phyloP scores from a whole-genome alignment of 2,797 vertebrate genomes.

The Scolopax rusticola region DNA sequence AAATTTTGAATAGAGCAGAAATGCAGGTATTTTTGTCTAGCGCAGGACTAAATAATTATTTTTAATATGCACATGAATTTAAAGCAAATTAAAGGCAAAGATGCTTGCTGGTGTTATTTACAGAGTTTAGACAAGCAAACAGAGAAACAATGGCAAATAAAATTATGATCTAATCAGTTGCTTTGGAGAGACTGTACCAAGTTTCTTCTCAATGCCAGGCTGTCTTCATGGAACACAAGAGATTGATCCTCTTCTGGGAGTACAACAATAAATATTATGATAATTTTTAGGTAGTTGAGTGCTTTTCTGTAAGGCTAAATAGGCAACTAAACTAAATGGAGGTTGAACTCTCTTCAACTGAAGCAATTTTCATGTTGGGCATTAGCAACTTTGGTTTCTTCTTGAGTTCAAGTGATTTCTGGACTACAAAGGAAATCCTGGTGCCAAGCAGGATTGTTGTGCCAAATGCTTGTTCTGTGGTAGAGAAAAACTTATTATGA shows the following conservation, averaged over 20 bases:
- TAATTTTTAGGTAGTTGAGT: neutral
- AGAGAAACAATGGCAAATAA: neutral
- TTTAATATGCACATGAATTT: neutral
- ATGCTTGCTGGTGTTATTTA: neutral
- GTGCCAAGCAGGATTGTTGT: neutral
- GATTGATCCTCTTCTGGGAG: neutral
- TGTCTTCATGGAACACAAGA: neutral
- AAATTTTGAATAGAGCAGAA: neutral
- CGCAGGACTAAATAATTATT: neutral
- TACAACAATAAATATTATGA: neutral
- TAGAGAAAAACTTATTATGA: neutral
- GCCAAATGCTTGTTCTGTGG: neutral
- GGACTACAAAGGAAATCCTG: neutral
- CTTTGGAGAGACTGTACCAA: neutral
- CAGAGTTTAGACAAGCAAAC: neutral
- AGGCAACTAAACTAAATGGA: neutral
- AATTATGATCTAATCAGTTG: neutral
- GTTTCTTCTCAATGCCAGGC: neutral
- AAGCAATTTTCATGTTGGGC: neutral
- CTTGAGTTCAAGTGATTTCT: neutral
- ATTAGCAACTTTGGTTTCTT: neutral
- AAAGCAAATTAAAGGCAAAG: neutral
- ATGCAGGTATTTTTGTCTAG: neutral
- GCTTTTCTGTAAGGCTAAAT: neutral
- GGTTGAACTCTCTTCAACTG: neutral